Conservation (phyloP, 1,140 invertebrate species). For the Drosophila nigromelanica region DNA sequence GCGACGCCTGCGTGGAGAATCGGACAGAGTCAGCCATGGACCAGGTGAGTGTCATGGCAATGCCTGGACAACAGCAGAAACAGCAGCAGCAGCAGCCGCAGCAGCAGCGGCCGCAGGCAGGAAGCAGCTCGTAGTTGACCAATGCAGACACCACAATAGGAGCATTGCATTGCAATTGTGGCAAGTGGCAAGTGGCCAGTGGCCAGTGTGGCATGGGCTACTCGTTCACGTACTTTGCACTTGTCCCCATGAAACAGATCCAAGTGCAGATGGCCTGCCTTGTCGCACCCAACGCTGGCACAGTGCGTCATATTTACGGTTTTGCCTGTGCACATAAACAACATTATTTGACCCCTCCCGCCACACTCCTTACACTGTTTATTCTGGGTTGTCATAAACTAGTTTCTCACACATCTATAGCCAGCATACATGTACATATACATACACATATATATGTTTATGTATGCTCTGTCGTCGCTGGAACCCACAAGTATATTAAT, state of each 20-base stretch:
- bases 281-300: not conserved
- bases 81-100: not conserved
- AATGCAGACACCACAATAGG: conserved; percentile 56
- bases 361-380: not conserved
- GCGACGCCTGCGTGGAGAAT: conserved; percentile 69
- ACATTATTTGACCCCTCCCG: conserved; percentile 68
- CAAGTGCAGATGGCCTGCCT: not conserved
- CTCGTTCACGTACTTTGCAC: conserved; percentile 37
- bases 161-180: conserved; percentile 36
- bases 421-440: conserved; percentile 13
- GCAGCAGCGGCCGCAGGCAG: conserved; percentile 37
- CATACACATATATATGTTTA: conserved; percentile 10
- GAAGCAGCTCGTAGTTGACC: conserved; percentile 58
- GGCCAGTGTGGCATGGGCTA: conserved; percentile 17
- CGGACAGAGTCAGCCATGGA: conserved; percentile 36
- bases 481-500: conserved; percentile 64
- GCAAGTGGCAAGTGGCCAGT: conserved; percentile 46
- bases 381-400: conserved; percentile 75
- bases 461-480: conserved; percentile 20
- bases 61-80: conserved; percentile 7
- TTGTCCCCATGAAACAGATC: conserved; percentile 28
- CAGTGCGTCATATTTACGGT: conserved; percentile 77
- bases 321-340: conserved; percentile 76
- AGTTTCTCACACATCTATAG: conserved; percentile 74
- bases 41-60: conserved; percentile 54